Evolutionary conservation across 2,888 invertebrate genomes (phyloP), one percentile per base, ranked within the genome.

Genomic region (Diaperis boleti): DNA sequence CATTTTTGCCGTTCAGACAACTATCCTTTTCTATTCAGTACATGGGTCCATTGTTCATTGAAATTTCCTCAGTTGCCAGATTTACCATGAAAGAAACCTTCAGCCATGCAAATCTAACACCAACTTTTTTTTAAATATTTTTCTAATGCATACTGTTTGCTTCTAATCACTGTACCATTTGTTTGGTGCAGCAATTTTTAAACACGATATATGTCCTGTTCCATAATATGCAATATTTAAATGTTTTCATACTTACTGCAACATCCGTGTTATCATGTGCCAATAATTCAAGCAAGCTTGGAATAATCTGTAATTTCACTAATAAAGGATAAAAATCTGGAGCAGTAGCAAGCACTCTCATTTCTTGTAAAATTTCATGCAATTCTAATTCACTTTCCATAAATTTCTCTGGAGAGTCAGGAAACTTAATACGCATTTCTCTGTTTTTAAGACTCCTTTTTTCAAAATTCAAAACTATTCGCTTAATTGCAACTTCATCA

Each of bases 381-480:
- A 81, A 66, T 69, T 81, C 81, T 15, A 98, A 85, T 83, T 99
- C 99, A 62, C 98, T 97, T 73, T 99, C 92, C 91, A 99, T 97
- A 80, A 99, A 99, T 86, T 97, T 98, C 79, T 97, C 96, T 4
- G 98, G 95, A 74, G 92, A 90, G 78, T 98, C 98, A 0, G 97
- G 94, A 81, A 96, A 98, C 82, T 99, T 99, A 8, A 99, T 98
- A 67, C 99, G 87, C 92, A 98, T 94, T 83, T 99, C 98, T 79
- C 98, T 92, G 80, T 99, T 99, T 77, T 90, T 93, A 5, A 96
- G 84, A 45, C 94, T 92, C 76, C 94, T 88, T 79, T 99, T 98
- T 78, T 99, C 99, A 84, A 98, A 96, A 65, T 94, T 88, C 8
- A 97, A 84, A 14, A 98, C 89, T 77, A 98, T 87, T 77, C 92